phyloP scores from a whole-genome alignment of 1,140 invertebrate genomes.

The Magallana gigas region DNA sequence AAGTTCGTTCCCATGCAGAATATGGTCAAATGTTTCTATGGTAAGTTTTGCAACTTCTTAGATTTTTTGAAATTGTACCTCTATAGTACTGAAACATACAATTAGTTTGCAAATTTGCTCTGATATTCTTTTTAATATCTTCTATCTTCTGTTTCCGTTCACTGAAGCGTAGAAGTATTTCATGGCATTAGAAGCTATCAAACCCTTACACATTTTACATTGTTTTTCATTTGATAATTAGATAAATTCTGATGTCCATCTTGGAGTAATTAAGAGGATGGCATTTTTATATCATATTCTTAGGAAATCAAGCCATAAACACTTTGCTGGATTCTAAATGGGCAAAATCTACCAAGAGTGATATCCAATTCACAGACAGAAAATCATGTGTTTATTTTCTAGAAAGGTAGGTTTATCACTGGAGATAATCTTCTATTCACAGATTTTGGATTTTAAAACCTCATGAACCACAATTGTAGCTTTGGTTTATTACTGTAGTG shows the following conservation, averaged over 20 bases:
- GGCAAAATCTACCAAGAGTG: slow-evolving; percentile 81
- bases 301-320: slow-evolving; percentile 91
- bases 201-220: background rate
- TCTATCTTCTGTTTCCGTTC: slow-evolving; percentile 99
- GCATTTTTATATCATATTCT: slow-evolving; percentile 45
- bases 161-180: slow-evolving; percentile 80
- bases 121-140: slow-evolving; percentile 99
- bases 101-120: slow-evolving; percentile 80
- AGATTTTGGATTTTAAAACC: no score
- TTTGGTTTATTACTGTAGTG: no score
- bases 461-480: no score
- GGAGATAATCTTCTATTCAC: no score
- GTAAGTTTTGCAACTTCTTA: slow-evolving; percentile 79
- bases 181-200: background rate
- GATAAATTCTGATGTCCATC: background rate
- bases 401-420: slow-evolving; percentile 81
- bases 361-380: slow-evolving; percentile 89
- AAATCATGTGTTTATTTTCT: slow-evolving; percentile 90
- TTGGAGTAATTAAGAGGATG: background rate
- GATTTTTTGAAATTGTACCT: background rate
- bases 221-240: background rate
- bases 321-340: slow-evolving; percentile 95
- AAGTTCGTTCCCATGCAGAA: slow-evolving; percentile 86
- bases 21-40: slow-evolving; percentile 95
- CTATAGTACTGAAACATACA: background rate